Percentiles rank a stretch among this genome's conserved stretches.
These are phyloP conservation scores for Oncorhynchus tshawytscha DNA, from an alignment of 2,113 vertebrate species.

Conservation along the genomic window DNA sequence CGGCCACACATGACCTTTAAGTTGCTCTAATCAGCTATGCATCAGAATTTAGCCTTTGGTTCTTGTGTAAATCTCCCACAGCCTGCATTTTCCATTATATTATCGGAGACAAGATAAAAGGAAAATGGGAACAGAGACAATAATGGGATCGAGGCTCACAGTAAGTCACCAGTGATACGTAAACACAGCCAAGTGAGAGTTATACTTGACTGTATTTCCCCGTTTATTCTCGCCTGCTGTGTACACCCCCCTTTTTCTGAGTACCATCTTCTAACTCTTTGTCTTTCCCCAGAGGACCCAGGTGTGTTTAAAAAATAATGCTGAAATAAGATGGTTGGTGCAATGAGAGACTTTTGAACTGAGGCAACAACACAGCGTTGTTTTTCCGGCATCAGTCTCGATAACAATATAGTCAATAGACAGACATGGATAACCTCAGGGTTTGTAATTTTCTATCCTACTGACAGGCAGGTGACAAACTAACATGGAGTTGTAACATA, in stretches of 20 bases:
- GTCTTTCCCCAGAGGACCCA: not conserved
- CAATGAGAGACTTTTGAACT: not conserved
- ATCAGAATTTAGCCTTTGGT: not conserved
- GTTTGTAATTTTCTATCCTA: not conserved
- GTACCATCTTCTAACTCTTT: not conserved
- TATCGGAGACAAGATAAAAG: not conserved
- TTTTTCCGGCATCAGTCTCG: not conserved
- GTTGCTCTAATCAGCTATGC: not conserved
- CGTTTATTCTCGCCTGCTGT: not conserved
- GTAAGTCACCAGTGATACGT: slow-evolving; percentile 2
- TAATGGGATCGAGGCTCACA: not conserved
- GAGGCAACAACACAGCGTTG: not conserved
- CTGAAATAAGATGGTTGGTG: not conserved
- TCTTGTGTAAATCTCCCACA: not conserved
- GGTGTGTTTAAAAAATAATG: not conserved
- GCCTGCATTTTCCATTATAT: not conserved
- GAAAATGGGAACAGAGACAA: not conserved
- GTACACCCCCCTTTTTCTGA: not conserved
- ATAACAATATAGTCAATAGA: not conserved
- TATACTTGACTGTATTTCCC: not conserved
- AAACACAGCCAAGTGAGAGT: not conserved
- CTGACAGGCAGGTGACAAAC: not conserved
- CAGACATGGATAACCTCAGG: not conserved
- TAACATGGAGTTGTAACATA: not conserved
- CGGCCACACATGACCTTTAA: slow-evolving; percentile 1